A percentile compares a stretch with the other conserved stretches of the same genome.
Evolutionary conservation across 2,113 vertebrate species (phyloP).

Genomic region (Numenius arquata): DNA sequence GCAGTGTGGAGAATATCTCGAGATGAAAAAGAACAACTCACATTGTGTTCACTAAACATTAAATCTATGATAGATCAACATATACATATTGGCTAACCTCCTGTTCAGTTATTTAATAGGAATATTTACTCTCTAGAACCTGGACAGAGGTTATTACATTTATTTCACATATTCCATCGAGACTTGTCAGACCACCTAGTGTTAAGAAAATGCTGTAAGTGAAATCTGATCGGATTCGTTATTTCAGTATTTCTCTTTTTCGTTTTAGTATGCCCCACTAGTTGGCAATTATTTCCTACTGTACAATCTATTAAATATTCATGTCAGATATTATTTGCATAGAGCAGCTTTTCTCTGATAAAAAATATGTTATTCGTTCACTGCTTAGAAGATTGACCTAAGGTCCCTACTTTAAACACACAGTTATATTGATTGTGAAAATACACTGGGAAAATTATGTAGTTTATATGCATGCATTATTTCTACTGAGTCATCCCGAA

Average conservation of each 20-base stretch:
- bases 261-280: constrained; percentile 1
- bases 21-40: neutral
- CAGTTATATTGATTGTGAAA: constrained; percentile 67
- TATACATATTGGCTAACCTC: neutral
- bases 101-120: neutral
- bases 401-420: constrained; percentile 66
- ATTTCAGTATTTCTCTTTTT: constrained; percentile 3
- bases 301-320: constrained; percentile 68
- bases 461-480: constrained; percentile 67
- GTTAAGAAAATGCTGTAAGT: neutral
- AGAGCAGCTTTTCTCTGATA: constrained; percentile 54
- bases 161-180: neutral
- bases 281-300: constrained; percentile 57
- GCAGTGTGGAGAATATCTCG: neutral
- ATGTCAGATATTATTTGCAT: constrained; percentile 66
- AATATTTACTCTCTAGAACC: neutral
- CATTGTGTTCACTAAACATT: neutral
- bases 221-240: neutral
- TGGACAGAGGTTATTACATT: neutral
- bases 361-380: constrained; percentile 64
- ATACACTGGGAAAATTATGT: constrained; percentile 61
- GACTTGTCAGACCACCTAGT: neutral
- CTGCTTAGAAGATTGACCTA: constrained; percentile 68
- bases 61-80: neutral
- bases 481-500: constrained; percentile 67